phyloP scores from a whole-genome alignment of 1,140 invertebrate species.

The Theocolax elegans region DNA sequence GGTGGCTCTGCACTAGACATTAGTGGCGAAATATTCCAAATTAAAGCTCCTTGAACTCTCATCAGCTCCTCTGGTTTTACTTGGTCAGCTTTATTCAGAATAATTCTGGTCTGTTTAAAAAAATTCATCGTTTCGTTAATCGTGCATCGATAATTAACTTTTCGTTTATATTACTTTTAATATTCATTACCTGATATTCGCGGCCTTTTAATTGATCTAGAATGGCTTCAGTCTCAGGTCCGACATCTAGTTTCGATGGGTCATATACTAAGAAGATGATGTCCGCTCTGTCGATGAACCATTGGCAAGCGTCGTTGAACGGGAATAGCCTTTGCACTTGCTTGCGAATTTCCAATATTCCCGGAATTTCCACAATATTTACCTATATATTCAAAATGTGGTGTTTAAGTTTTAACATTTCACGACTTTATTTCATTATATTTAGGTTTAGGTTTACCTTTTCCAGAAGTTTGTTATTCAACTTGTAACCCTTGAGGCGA shows the following conservation, averaged over 20 bases:
- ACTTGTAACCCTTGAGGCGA: conserved; percentile 82
- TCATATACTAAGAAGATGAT: conserved; percentile 96
- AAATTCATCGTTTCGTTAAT: not conserved
- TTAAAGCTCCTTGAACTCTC: conserved; percentile 91
- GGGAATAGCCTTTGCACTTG: conserved; percentile 93
- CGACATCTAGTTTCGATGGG: conserved; percentile 93
- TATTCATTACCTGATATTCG: conserved; percentile 83
- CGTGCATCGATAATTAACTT: not conserved
- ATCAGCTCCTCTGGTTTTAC: conserved; percentile 92
- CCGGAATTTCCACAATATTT: conserved; percentile 95
- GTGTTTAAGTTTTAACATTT: no score
- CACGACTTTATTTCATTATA: no score
- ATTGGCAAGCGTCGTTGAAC: conserved; percentile 95
- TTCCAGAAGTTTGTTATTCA: conserved; percentile 87
- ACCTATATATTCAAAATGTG: no score
- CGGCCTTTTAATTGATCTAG: conserved; percentile 92
- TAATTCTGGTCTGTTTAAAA: conserved; percentile 80
- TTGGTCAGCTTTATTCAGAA: conserved; percentile 94
- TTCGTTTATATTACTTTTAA: conserved; percentile 25
- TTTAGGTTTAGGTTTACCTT: conserved; percentile 73
- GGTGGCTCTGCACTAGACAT: conserved; percentile 95
- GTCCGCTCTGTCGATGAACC: conserved; percentile 95
- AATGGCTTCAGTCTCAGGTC: conserved; percentile 92
- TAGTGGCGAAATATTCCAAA: conserved; percentile 95
- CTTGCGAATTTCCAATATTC: conserved; percentile 92